Evolutionary conservation across 2,113 vertebrate genomes (phyloP).

Genomic region (Semnopithecus entellus): DNA sequence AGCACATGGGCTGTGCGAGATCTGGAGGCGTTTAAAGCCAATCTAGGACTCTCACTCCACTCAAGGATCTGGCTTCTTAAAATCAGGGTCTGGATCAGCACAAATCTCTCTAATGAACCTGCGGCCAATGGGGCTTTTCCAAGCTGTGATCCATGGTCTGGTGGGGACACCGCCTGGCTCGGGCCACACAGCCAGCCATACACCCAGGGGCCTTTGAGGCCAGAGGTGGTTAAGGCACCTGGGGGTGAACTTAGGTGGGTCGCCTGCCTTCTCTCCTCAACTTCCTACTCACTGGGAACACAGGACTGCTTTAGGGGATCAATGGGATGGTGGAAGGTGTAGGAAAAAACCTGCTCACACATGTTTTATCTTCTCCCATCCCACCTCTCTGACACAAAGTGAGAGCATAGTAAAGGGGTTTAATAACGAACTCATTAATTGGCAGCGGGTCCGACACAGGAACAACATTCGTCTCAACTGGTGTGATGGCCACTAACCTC

Average conservation of each 20-base stretch:
- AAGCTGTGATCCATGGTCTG: neutral
- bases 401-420: neutral
- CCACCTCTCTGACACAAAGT: no score
- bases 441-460: neutral
- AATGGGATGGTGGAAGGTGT: neutral
- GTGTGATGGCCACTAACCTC: neutral
- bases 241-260: neutral
- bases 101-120: neutral
- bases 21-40: constrained; percentile 29
- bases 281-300: neutral
- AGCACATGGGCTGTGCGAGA: rapidly evolving
- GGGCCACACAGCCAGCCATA: neutral
- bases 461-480: neutral
- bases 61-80: constrained; percentile 9
- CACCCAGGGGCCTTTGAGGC: neutral
- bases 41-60: neutral
- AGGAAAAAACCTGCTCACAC: neutral
- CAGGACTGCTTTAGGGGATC: neutral
- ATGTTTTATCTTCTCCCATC: neutral
- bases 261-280: neutral
- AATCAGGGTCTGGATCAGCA: constrained; percentile 18
- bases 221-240: neutral
- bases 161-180: neutral
- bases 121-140: neutral
- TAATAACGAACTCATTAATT: neutral